Percentiles rank a stretch among this genome's conserved stretches.
Evolutionary conservation across 2,888 invertebrate species (phyloP).

Genomic region (Sinotaia quadrata): DNA sequence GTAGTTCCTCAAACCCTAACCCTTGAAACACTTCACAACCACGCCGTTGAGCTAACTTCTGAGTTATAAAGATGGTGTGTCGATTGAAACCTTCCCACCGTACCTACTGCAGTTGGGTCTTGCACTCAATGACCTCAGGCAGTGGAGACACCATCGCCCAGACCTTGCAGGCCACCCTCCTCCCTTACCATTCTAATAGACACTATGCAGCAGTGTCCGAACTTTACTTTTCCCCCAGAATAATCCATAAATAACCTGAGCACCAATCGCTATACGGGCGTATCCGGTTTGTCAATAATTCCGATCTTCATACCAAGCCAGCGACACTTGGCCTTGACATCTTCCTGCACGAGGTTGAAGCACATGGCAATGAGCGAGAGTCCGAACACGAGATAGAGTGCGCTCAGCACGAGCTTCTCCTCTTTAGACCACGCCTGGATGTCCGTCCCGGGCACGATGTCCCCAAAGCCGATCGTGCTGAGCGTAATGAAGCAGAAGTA

Average conservation of each 20-base stretch:
- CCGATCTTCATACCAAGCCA: slow-evolving; percentile 71
- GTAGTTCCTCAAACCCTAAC: too few relatives aligned
- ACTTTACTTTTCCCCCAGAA: too few relatives aligned
- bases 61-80: too few relatives aligned
- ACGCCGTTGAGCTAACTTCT: too few relatives aligned
- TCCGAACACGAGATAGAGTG: slow-evolving; percentile 72
- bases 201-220: too few relatives aligned
- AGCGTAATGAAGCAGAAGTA: slow-evolving; percentile 72
- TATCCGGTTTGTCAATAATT: slow-evolving; percentile 58
- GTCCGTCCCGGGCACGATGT: slow-evolving; percentile 65
- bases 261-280: slow-evolving; percentile 33
- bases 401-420: slow-evolving; percentile 67
- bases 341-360: slow-evolving; percentile 73
- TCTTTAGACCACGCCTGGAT: slow-evolving; percentile 63
- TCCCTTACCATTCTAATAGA: too few relatives aligned
- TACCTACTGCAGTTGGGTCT: too few relatives aligned
- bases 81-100: too few relatives aligned
- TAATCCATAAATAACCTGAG: too few relatives aligned
- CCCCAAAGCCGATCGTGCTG: slow-evolving; percentile 71
- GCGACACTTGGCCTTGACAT: slow-evolving; percentile 71
- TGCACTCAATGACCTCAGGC: too few relatives aligned
- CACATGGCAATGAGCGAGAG: slow-evolving; percentile 74
- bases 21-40: too few relatives aligned
- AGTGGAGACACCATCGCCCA: too few relatives aligned
- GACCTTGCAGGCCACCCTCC: background rate